phyloP scores from a whole-genome alignment of 1,140 invertebrate species.

The Galleria mellonella region DNA sequence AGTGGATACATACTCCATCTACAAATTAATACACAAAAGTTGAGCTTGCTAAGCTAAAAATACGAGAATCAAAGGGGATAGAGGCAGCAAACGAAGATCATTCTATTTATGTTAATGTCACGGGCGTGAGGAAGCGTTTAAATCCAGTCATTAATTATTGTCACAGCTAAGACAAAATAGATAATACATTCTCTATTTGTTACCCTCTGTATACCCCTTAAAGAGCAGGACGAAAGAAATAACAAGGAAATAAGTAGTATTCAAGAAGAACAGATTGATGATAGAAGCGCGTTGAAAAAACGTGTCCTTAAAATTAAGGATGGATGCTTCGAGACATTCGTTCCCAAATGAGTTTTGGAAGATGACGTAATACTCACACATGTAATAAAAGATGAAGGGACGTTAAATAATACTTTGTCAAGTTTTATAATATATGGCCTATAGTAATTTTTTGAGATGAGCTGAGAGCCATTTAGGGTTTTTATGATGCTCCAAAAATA shows the following conservation, averaged over 20 bases:
- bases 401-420: constrained; percentile 71
- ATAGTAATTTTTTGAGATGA: constrained; percentile 37
- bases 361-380: constrained; percentile 45
- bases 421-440: constrained; percentile 54
- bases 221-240: constrained; percentile 63
- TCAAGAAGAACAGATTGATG: constrained; percentile 60
- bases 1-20: constrained; percentile 48
- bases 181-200: constrained; percentile 69
- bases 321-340: constrained; percentile 43
- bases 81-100: constrained; percentile 58
- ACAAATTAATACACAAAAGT: constrained; percentile 71
- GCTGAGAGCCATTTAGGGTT: constrained; percentile 45
- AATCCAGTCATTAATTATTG: constrained; percentile 73
- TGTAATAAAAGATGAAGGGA: constrained; percentile 38
- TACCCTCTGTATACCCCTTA: constrained; percentile 46
- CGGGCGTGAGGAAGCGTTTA: constrained; percentile 73
- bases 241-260: constrained; percentile 61
- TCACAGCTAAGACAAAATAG: constrained; percentile 70
- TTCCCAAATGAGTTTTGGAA: constrained; percentile 50
- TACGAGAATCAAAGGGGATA: constrained; percentile 69
- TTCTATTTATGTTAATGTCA: constrained; percentile 74
- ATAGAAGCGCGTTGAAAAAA: constrained; percentile 55
- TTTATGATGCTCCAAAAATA: constrained; percentile 47
- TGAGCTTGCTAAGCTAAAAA: constrained; percentile 62
- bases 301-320: constrained; percentile 55